Evolutionary conservation across 2,113 vertebrate genomes (phyloP).

Genomic region (Archocentrus centrarchus): DNA sequence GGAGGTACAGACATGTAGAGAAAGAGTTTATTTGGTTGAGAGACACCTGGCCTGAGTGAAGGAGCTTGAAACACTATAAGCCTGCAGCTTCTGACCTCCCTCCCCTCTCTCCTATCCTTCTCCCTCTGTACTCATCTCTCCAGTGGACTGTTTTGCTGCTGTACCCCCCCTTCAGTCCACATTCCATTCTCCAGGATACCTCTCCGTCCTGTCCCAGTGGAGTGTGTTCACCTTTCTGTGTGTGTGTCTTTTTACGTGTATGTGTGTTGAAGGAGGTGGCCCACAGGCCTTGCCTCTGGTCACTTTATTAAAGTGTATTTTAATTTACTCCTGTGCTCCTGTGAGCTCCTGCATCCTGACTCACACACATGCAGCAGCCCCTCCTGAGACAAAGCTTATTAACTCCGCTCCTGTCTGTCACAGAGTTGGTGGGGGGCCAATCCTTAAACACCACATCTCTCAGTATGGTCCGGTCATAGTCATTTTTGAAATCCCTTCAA

Average conservation of each 20-base stretch:
- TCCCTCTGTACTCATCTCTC: constrained; percentile 49
- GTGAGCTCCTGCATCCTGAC: constrained; percentile 61
- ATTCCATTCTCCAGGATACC: constrained; percentile 88
- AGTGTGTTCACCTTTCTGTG: constrained; percentile 66
- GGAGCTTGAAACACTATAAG: constrained; percentile 61
- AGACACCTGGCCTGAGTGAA: constrained; percentile 74
- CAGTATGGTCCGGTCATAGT: constrained; percentile 66
- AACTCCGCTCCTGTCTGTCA: constrained; percentile 85
- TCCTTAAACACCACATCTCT: constrained; percentile 69
- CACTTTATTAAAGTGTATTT: constrained; percentile 89
- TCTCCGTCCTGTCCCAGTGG: constrained; percentile 82
- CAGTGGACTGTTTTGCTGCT: constrained; percentile 65
- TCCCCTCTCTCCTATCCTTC: constrained; percentile 16
- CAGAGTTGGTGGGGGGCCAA: constrained; percentile 53
- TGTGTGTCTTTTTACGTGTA: constrained; percentile 64
- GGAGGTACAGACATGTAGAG: constrained; percentile 46
- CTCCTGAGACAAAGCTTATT: constrained; percentile 85
- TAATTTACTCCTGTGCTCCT: constrained; percentile 86
- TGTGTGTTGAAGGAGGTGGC: constrained; percentile 63
- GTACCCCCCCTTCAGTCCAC: constrained; percentile 69
- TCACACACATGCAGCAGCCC: constrained; percentile 61
- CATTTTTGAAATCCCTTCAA: constrained; percentile 43
- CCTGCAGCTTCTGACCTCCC: constrained; percentile 61
- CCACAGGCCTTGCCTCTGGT: constrained; percentile 77
- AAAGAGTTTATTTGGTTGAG: constrained; percentile 64